Evolutionary conservation across 2,113 vertebrate species (phyloP).

Genomic region (Microcebus ravelobensis): DNA sequence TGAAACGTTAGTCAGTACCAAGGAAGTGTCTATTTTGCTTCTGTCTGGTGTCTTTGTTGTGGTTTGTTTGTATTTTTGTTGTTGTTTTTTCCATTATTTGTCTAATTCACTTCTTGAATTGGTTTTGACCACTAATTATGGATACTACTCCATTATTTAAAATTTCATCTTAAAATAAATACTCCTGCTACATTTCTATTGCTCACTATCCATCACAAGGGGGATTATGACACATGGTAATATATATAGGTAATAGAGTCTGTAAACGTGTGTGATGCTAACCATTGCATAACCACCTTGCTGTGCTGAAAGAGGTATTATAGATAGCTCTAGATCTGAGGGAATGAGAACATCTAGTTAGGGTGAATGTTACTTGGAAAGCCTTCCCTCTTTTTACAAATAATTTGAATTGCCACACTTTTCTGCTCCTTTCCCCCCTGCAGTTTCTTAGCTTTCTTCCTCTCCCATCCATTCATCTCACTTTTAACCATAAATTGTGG

Average conservation of each 20-base stretch:
- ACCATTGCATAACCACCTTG: background rate
- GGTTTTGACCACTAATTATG: constrained; percentile 44
- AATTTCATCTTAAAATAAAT: background rate
- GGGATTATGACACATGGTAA: background rate
- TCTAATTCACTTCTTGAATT: constrained; percentile 4
- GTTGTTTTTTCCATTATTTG: background rate
- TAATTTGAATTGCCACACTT: background rate
- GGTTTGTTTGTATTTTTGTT: background rate
- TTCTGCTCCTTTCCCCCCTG: background rate
- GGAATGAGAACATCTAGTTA: background rate
- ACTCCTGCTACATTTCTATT: background rate
- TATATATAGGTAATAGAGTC: background rate
- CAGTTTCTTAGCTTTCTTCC: background rate
- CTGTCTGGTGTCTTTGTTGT: background rate
- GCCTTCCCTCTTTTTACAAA: background rate
- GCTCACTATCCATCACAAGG: background rate
- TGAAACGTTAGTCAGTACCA: background rate
- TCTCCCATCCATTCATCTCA: background rate
- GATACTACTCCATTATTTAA: background rate
- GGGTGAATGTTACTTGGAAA: background rate
- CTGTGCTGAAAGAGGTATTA: background rate
- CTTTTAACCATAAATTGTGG: background rate
- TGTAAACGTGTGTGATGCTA: background rate
- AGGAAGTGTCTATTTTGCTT: background rate
- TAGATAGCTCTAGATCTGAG: background rate